Evolutionary conservation across 2,113 vertebrate genomes (phyloP), one percentile per base, ranked within the genome.

Genomic region (Rostratula benghalensis): DNA sequence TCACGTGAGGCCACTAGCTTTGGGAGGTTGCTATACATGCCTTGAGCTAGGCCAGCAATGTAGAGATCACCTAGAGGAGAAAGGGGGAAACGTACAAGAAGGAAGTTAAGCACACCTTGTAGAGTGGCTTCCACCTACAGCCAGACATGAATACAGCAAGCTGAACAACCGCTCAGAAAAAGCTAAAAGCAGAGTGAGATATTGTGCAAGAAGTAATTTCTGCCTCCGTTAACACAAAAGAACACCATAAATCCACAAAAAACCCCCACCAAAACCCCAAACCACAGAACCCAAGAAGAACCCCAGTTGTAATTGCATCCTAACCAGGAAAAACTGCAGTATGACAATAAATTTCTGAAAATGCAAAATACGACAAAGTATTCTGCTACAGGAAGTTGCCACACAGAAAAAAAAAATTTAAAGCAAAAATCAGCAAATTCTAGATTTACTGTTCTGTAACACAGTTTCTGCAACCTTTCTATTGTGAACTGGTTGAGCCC

Each of bases 1-100:
- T 99, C 99, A 41, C 99, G 98, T 35, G 99, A 99, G 16, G 99
- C 99, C 95, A 99, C 99, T 3, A 99, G 98, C 88, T 99, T 99
- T 0, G 99, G 99, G 4, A 99, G 98, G 96, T 96, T 99, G 94
- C 98, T 98, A 45, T 99, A 99, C 99, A 99, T 99, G 97, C 99
- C 98, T 82, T 99, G 99, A 53, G 98, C 98, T 68, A 99, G 97
- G 60, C 99, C 99, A 27, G 99, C 99, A 84, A 99, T 99, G 97
- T 99, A 99, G 91, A 99, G 98, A 82, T 99, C 99, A 78, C 99
- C 99, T 99, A 78, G 12, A 83, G 33, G 31, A n/a, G 64, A 83
- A 83, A 75, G 1, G 2, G 5, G 8, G 17, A 75, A 65, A 84
- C 3, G 46, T 3, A 68, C 17, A 73, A 51, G 13, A 22, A 71